Percentiles rank a stretch among this genome's conserved stretches.
Conservation (phyloP, 2,888 invertebrate species). For the Spisula solida region DNA sequence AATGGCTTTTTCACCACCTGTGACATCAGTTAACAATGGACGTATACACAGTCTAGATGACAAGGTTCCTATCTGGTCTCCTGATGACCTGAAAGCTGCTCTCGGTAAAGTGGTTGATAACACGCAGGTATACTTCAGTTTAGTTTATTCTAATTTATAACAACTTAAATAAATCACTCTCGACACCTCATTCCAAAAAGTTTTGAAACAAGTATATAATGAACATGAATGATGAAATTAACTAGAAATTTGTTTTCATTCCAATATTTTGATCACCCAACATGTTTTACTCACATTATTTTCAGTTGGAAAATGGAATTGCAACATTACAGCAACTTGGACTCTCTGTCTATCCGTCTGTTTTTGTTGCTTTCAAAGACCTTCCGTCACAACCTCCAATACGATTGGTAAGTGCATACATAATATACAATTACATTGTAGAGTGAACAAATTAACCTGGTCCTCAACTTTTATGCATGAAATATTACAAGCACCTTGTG, state of each 20-base stretch:
- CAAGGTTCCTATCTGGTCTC: constrained; percentile 55
- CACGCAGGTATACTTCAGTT: constrained; percentile 29
- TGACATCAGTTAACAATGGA: constrained; percentile 40
- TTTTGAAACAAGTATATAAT: no score
- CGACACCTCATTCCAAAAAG: no score
- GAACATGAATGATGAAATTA: no score
- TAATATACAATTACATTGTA: no score
- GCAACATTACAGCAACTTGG: constrained; percentile 52
- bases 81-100: constrained; percentile 47
- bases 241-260: no score
- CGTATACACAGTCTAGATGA: constrained; percentile 49
- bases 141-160: neutral
- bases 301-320: constrained; percentile 51
- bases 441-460: no score
- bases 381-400: constrained; percentile 40
- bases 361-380: constrained; percentile 43
- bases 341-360: constrained; percentile 45
- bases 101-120: constrained; percentile 30
- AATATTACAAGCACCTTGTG: no score
- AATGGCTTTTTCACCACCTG: constrained; percentile 52
- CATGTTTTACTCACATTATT: neutral
- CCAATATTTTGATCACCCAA: neutral
- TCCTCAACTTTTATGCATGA: no score
- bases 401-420: constrained; percentile 47
- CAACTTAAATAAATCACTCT: no score